Evolutionary conservation across 2,888 invertebrate genomes (phyloP).

Genomic region (Pegoplata infirma): DNA sequence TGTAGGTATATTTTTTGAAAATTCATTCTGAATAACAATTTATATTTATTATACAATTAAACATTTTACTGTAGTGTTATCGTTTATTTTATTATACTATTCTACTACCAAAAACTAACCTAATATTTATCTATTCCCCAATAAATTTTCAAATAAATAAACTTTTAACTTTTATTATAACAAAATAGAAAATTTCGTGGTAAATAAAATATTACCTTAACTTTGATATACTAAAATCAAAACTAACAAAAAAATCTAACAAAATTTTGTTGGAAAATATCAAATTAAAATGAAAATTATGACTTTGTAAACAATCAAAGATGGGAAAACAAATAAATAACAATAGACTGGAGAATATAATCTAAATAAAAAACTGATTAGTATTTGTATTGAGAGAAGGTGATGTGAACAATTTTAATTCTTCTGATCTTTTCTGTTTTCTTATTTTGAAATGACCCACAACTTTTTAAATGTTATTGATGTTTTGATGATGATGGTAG

Average conservation of each 20-base stretch:
- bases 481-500: background rate
- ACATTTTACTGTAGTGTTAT: constrained; percentile 20
- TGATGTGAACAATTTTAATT: constrained; percentile 16
- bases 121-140: constrained; percentile 14
- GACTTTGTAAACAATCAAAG: constrained; percentile 50
- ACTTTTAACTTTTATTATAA: constrained; percentile 36
- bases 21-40: constrained; percentile 8
- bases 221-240: constrained; percentile 28
- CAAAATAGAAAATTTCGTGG: constrained; percentile 25
- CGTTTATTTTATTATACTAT: constrained; percentile 8
- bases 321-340: constrained; percentile 19
- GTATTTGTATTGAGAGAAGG: too few species aligned
- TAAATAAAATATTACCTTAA: constrained; percentile 45
- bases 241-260: too few species aligned
- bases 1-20: too few species aligned
- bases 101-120: background rate
- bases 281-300: constrained; percentile 53
- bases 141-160: constrained; percentile 50
- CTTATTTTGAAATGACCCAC: constrained; percentile 23
- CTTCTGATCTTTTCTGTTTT: background rate
- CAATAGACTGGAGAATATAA: background rate
- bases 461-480: constrained; percentile 13
- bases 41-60: constrained; percentile 26
- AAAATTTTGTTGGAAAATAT: constrained; percentile 25
- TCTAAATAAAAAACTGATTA: background rate